Base-by-base conservation (phyloP, 1,140 invertebrate genomes). In the Nylanderia fulva region DNA sequence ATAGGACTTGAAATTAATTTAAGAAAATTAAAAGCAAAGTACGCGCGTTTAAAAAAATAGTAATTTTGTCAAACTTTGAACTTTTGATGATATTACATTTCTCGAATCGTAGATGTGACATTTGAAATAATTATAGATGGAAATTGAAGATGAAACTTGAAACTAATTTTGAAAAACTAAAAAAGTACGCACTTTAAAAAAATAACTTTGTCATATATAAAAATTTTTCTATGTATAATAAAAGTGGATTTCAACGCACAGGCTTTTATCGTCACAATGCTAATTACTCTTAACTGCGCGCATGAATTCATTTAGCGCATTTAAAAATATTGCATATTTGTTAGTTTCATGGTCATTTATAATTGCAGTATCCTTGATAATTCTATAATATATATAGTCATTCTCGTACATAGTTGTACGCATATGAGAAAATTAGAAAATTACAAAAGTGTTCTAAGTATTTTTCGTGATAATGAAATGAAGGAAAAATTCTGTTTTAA, bases 251-350 rank as follows among this genome's bases (percentile, higher is more conserved):
- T 36, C 33, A 33, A 33, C 18, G 4, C n/a, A 18, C 18, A 33
- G 39, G 29, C 29, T 66, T 48, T 48, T 77, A 33, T 68, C 63
- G 76, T 11, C 9, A 45, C 9, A 7, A 24, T 29, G 33, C 15
- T 79, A 79, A 79, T 79, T 79, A 66, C 21, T 79, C 42, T n/a
- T n/a, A 39, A 0, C 13, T 39, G 29, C 45, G 15, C 54, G n/a
- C 29, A 33, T 9, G 29, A 42, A 11, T 68, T 6, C 8, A 6
- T 42, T 68, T 79, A 79, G 33, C n/a, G 48, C 18, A 27, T 54
- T 68, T 79, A 68, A 68, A 79, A 68, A 56, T 56, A 79, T 79
- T 58, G 42, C 39, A 21, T 39, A 66, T 24, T 79, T 9, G 8
- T 54, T 79, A 24, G 13, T 48, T 15, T 64, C 27, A 75, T 42